A percentile compares a stretch with the other conserved stretches of the same genome.
These are phyloP conservation scores for Microctenopoma stevenorrisi DNA, from an alignment of 2,797 vertebrate genomes.

Conservation along the genomic window DNA sequence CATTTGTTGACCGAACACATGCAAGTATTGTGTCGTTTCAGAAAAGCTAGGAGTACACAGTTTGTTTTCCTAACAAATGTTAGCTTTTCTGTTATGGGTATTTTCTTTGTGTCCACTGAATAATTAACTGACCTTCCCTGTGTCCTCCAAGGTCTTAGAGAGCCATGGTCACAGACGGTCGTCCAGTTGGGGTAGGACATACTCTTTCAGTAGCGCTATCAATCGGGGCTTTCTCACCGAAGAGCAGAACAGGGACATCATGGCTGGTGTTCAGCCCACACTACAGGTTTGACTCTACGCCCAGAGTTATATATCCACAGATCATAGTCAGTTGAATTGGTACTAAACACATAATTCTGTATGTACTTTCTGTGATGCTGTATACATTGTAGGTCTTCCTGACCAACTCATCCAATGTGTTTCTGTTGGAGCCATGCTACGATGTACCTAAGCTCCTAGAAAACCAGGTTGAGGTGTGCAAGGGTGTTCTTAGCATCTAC, in stretches of 20 bases:
- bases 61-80: not conserved
- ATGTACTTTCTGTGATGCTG: not conserved
- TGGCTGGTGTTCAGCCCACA: slow-evolving; percentile 91
- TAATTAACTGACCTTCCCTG: not conserved
- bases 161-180: slow-evolving; percentile 90
- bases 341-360: not conserved
- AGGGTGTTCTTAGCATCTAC: slow-evolving; percentile 94
- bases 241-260: slow-evolving; percentile 89
- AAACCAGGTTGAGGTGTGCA: slow-evolving; percentile 96
- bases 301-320: not conserved
- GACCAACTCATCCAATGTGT: slow-evolving; percentile 96
- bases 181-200: slow-evolving; percentile 97
- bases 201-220: slow-evolving; percentile 97
- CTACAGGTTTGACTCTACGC: slow-evolving; percentile 86
- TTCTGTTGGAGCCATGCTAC: slow-evolving; percentile 93
- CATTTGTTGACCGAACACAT: too few relatives aligned
- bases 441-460: slow-evolving; percentile 94
- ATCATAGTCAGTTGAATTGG: not conserved
- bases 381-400: slow-evolving; percentile 90
- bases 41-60: not conserved
- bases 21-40: not conserved
- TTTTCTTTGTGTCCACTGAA: not conserved
- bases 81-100: not conserved
- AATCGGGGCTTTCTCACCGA: slow-evolving; percentile 92
- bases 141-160: slow-evolving; percentile 72